phyloP scores from a whole-genome alignment of 2,888 invertebrate genomes.

The Anaspis maculata region DNA sequence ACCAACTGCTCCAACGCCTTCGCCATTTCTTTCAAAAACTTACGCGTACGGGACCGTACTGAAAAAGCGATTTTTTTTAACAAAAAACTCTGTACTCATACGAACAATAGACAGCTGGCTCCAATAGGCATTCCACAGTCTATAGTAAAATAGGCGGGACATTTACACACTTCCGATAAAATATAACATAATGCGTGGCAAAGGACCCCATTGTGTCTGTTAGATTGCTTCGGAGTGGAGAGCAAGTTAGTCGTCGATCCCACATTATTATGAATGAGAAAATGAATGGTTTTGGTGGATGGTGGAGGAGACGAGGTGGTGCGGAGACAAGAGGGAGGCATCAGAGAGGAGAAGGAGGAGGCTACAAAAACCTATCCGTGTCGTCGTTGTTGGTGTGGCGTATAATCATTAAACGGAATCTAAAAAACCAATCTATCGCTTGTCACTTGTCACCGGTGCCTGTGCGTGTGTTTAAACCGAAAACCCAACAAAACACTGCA shows the following conservation, averaged over 20 bases:
- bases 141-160: too few species aligned
- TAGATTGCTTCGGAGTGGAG: slow-evolving; percentile 5
- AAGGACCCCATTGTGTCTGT: slow-evolving; percentile 5
- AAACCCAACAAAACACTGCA: slow-evolving; percentile 34
- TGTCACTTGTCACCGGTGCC: slow-evolving; percentile 34
- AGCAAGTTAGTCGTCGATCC: too few species aligned
- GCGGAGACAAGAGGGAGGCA: neutral
- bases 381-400: too few species aligned
- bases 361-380: slow-evolving; percentile 12
- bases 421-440: slow-evolving; percentile 39
- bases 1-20: too few species aligned
- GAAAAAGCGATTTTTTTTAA: too few species aligned
- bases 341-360: neutral
- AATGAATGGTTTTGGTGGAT: slow-evolving; percentile 4
- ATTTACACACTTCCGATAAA: too few species aligned
- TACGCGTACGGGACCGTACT: too few species aligned
- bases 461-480: slow-evolving; percentile 32
- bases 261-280: slow-evolving; percentile 9
- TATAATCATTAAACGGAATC: slow-evolving; percentile 32
- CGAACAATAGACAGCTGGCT: too few species aligned
- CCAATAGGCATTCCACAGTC: too few species aligned
- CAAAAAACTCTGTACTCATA: too few species aligned
- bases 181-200: slow-evolving; percentile 6
- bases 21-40: too few species aligned
- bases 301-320: neutral